Evolutionary conservation across 2,888 invertebrate species (phyloP).

Genomic region (Parapristionchus giblindavisi): DNA sequence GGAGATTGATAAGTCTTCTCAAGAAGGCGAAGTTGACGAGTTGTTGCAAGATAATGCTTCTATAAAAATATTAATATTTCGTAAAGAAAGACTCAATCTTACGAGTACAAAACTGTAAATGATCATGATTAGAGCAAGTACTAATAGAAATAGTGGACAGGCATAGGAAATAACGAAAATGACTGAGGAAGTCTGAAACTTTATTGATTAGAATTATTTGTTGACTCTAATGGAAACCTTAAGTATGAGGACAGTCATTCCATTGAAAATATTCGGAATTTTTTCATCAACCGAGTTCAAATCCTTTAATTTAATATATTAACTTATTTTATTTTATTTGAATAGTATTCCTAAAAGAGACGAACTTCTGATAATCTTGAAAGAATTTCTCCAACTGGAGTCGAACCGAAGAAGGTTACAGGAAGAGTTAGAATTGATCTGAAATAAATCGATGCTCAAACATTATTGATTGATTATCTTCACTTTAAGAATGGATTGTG

Average conservation of each 20-base stretch:
- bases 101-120: conserved; percentile 57
- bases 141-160: conserved; percentile 53
- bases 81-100: no score
- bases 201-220: no score
- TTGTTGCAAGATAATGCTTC: background rate
- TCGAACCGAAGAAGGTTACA: conserved; percentile 69
- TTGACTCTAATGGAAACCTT: no score
- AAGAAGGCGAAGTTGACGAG: background rate
- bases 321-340: no score
- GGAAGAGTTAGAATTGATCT: conserved; percentile 61
- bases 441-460: background rate
- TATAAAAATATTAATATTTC: no score
- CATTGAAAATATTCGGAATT: background rate
- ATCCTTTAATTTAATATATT: no score
- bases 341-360: no score
- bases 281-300: conserved; percentile 39
- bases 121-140: conserved; percentile 50
- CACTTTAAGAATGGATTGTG: conserved; percentile 62
- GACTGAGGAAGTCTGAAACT: conserved; percentile 41
- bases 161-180: conserved; percentile 46
- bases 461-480: background rate
- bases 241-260: no score
- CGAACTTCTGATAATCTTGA: conserved; percentile 29
- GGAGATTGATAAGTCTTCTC: background rate
- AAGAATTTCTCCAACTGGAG: conserved; percentile 69